These are phyloP conservation scores for Sycophaga agraensis DNA, from an alignment of 1,140 invertebrate species.

Conservation along the genomic window DNA sequence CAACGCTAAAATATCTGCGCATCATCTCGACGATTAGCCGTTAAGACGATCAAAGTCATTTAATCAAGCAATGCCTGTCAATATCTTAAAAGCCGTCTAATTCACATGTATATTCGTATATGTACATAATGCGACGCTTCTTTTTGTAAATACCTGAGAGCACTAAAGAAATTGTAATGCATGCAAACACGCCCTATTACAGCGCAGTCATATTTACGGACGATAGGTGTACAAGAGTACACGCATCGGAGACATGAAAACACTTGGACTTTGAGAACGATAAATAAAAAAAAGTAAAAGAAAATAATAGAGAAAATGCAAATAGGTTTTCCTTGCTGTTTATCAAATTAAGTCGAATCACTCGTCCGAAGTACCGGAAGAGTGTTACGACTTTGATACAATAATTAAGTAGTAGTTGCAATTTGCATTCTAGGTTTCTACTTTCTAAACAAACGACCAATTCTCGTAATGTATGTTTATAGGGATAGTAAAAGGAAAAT, in stretches of 20 bases:
- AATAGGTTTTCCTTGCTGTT: too few species aligned
- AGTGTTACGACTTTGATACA: too few species aligned
- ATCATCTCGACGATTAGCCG: too few species aligned
- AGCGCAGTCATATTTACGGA: conserved; percentile 1
- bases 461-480: neutral
- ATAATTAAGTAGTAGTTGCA: conserved; percentile 7
- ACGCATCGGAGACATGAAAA: neutral
- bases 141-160: neutral
- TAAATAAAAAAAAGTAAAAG: too few species aligned
- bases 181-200: conserved; percentile 25
- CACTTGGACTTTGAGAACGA: too few species aligned
- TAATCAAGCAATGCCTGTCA: too few species aligned
- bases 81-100: too few species aligned
- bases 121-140: conserved; percentile 22
- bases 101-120: neutral
- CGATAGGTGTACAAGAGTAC: neutral
- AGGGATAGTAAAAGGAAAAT: neutral
- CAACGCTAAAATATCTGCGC: neutral
- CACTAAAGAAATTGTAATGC: conserved; percentile 7
- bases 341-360: too few species aligned
- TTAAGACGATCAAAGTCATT: too few species aligned
- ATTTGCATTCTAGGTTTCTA: conserved; percentile 16
- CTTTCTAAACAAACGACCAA: neutral
- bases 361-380: too few species aligned
- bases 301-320: too few species aligned